phyloP scores from a whole-genome alignment of 2,888 invertebrate species.

The Stenurella melanura region DNA sequence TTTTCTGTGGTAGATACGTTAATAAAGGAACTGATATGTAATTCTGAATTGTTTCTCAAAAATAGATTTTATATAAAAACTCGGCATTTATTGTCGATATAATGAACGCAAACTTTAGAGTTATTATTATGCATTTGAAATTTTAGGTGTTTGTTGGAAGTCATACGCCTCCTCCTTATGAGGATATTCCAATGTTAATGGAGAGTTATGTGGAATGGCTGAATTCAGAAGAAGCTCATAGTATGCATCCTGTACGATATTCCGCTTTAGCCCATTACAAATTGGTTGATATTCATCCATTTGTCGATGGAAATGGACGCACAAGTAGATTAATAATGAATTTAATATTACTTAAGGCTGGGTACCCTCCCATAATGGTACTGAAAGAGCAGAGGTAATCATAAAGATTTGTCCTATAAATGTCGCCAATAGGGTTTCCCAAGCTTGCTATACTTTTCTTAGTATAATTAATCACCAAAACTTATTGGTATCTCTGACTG shows the following conservation, averaged over 20 bases:
- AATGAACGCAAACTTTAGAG: background rate
- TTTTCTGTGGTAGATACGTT: too few species aligned
- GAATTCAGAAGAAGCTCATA: conserved; percentile 89
- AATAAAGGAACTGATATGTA: too few species aligned
- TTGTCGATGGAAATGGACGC: conserved; percentile 96
- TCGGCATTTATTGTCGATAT: background rate
- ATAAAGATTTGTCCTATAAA: background rate
- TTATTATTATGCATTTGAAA: background rate
- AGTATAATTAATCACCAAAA: background rate
- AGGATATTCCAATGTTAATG: conserved; percentile 88
- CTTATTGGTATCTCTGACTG: conserved; percentile 23
- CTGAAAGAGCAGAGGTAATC: conserved; percentile 85
- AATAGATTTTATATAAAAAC: too few species aligned
- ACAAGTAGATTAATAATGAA: conserved; percentile 98
- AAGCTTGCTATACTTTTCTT: too few species aligned
- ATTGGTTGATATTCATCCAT: conserved; percentile 97
- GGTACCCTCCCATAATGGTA: conserved; percentile 96
- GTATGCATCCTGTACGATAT: conserved; percentile 78
- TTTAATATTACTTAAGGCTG: conserved; percentile 94
- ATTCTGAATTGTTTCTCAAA: too few species aligned
- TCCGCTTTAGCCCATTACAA: conserved; percentile 98
- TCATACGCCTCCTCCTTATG: conserved; percentile 94
- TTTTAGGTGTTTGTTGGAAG: conserved; percentile 90
- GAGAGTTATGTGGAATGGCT: conserved; percentile 93
- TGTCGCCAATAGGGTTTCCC: too few species aligned